Percentiles rank a stretch among this genome's conserved stretches.
Evolutionary conservation across 2,888 invertebrate species (phyloP).

Genomic region (Dasypogon diadema): DNA sequence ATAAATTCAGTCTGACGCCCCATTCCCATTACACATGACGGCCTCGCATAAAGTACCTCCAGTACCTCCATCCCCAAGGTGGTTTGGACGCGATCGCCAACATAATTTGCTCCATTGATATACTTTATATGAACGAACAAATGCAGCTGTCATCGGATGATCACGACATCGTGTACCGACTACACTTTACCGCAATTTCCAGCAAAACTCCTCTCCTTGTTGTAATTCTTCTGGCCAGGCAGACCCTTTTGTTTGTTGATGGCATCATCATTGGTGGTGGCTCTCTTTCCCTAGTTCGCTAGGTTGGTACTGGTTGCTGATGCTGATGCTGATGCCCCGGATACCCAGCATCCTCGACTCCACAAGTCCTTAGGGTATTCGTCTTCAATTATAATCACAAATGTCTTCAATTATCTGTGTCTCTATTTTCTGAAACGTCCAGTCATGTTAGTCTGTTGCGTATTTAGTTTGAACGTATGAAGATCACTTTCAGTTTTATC

Average conservation of each 20-base stretch:
- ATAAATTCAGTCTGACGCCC: conserved; percentile 44
- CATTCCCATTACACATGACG: conserved; percentile 40
- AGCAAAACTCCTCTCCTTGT: not conserved
- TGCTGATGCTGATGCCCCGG: conserved; percentile 2
- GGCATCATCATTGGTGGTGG: conserved; percentile 48
- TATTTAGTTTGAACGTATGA: conserved; percentile 41
- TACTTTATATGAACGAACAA: conserved; percentile 45
- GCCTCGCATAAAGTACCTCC: conserved; percentile 41
- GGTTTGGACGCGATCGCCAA: conserved; percentile 3
- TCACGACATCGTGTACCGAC: conserved; percentile 48
- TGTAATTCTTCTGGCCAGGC: not conserved
- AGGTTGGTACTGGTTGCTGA: too few relatives aligned
- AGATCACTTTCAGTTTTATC: conserved; percentile 49
- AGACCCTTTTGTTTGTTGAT: conserved; percentile 39
- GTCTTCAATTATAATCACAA: conserved; percentile 47
- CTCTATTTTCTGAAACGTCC: conserved; percentile 45
- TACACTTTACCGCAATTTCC: conserved; percentile 45
- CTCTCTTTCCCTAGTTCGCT: too few relatives aligned
- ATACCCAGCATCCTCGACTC: not conserved
- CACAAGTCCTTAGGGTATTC: conserved; percentile 42
- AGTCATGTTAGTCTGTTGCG: conserved; percentile 39
- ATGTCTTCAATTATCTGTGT: conserved; percentile 50
- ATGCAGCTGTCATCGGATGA: conserved; percentile 45
- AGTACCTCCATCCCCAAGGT: conserved; percentile 25
- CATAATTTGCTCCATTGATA: conserved; percentile 48